These are phyloP conservation scores for human DNA, from an alignment of 2,113 vertebrate genomes.

Conservation along the genomic window DNA sequence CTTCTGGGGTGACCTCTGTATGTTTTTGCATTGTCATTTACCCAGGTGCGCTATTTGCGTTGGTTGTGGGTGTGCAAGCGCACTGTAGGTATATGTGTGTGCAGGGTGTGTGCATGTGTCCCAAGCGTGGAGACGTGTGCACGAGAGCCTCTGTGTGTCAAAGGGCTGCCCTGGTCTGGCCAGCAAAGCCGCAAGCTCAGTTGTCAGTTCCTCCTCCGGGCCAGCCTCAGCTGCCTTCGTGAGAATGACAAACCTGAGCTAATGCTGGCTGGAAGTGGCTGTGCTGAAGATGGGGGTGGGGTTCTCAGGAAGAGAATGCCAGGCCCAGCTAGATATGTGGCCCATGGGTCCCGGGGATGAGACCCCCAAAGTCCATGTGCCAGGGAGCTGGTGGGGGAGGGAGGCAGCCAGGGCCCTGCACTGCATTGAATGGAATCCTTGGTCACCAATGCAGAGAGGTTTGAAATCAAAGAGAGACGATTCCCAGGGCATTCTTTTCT, in stretches of 20 bases:
- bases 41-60: neutral
- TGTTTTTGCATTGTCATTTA: neutral
- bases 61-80: neutral
- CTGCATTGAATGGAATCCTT: neutral
- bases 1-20: neutral
- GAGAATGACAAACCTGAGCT: neutral
- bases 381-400: neutral
- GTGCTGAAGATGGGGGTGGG: neutral
- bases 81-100: neutral
- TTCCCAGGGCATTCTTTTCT: neutral
- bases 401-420: neutral
- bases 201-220: neutral
- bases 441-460: neutral
- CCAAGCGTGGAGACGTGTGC: neutral
- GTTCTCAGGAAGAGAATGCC: neutral
- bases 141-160: slow-evolving; percentile 46
- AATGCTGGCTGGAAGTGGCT: neutral
- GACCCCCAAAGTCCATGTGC: neutral
- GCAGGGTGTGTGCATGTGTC: neutral
- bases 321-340: neutral
- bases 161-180: slow-evolving; percentile 45
- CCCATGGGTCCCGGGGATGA: neutral
- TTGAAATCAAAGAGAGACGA: neutral
- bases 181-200: slow-evolving; percentile 21
- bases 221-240: neutral